A percentile compares a stretch with the other conserved stretches of the same genome.
Evolutionary conservation across 2,113 vertebrate genomes (phyloP).

Genomic region (Aegotheles bennettii): DNA sequence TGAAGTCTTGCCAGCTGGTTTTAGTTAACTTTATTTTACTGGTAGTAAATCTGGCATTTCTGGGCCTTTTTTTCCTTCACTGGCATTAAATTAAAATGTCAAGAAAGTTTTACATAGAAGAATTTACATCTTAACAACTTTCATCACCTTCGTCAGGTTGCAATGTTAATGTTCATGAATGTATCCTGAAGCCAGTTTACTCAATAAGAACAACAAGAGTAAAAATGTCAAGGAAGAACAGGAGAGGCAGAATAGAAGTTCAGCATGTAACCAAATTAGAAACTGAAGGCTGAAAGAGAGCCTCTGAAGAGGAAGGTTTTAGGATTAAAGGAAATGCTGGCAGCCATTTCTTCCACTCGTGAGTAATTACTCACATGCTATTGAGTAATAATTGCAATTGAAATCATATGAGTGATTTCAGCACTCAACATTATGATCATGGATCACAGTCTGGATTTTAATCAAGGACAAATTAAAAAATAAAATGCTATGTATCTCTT

Average conservation of each 20-base stretch:
- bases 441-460: neutral
- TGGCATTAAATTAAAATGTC: neutral
- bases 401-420: neutral
- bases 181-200: neutral
- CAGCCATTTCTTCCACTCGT: neutral
- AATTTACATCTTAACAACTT: neutral
- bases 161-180: neutral
- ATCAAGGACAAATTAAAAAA: neutral
- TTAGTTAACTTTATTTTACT: slow-evolving; percentile 36
- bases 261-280: neutral
- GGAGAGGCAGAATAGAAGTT: neutral
- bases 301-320: slow-evolving; percentile 5
- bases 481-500: neutral
- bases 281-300: neutral
- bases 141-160: neutral
- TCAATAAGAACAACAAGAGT: neutral
- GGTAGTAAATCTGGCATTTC: neutral
- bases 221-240: neutral
- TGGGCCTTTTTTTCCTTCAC: neutral
- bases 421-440: neutral
- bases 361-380: neutral
- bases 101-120: neutral
- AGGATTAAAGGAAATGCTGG: neutral
- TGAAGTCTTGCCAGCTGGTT: neutral
- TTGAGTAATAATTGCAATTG: neutral